These are phyloP conservation scores for Ephydatia muelleri DNA, from an alignment of 37 sponge, comb jelly and placozoan species.

Conservation along the genomic window DNA sequence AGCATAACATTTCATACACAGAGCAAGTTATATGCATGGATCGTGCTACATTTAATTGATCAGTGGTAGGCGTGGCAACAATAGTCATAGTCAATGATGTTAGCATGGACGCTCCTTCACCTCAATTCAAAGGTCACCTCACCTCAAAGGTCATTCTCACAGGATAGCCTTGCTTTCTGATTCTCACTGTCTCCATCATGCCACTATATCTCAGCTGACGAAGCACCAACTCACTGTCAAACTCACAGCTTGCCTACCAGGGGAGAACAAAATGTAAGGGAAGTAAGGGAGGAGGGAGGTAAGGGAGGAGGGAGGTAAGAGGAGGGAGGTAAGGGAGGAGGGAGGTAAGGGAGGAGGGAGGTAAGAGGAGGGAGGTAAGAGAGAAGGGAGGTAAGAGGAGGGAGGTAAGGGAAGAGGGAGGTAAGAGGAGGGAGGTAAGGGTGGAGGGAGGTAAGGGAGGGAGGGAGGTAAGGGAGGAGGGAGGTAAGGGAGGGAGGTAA, in stretches of 20 bases:
- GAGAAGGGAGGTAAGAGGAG: too few species aligned
- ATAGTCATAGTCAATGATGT: too few species aligned
- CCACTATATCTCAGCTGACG: conserved; percentile 95
- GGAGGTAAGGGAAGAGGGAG: too few species aligned
- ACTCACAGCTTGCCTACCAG: conserved; percentile 68
- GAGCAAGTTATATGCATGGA: neutral
- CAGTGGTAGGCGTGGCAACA: neutral
- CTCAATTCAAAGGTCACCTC: neutral
- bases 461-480: neutral
- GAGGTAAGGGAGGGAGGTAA: too few species aligned
- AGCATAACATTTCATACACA: neutral
- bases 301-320: neutral
- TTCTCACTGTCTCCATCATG: conserved; percentile 94
- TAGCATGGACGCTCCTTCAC: neutral
- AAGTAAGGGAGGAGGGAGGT: neutral
- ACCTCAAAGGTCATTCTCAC: conserved; percentile 88
- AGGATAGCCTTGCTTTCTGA: conserved; percentile 92
- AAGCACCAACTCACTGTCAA: conserved; percentile 83
- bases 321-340: neutral
- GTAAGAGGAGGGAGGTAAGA: too few species aligned
- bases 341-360: neutral
- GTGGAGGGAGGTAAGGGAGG: neutral
- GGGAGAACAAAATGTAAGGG: neutral
- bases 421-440: too few species aligned
- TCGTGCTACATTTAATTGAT: neutral